Evolutionary conservation across 2,113 vertebrate genomes (phyloP).

Genomic region (Pongo pygmaeus): DNA sequence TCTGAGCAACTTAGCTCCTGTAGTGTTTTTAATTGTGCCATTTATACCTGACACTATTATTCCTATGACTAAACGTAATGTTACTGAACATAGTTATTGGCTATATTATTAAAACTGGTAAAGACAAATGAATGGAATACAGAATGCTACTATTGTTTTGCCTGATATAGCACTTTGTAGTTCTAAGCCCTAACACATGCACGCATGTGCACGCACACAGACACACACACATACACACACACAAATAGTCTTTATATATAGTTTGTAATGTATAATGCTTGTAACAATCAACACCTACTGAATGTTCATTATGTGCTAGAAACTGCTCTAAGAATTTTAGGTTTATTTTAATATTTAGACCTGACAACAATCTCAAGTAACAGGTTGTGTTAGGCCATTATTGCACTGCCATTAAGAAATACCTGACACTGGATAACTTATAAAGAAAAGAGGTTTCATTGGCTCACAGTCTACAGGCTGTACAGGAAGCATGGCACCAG

Average conservation of each 20-base stretch:
- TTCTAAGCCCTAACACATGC: slow-evolving; percentile 5
- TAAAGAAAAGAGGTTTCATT: no score
- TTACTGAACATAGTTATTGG: slow-evolving; percentile 62
- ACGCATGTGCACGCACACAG: no score
- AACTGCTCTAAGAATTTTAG: slow-evolving; percentile 12
- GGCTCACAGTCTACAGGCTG: no score
- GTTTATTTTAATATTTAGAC: slow-evolving; percentile 25
- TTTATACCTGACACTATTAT: slow-evolving; percentile 77
- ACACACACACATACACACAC: neutral
- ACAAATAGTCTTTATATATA: neutral
- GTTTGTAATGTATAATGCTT: neutral
- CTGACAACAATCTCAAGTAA: neutral
- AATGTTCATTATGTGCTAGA: neutral
- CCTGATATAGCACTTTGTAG: slow-evolving; percentile 4
- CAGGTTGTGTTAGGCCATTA: neutral
- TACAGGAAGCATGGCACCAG: no score
- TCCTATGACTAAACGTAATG: slow-evolving; percentile 57
- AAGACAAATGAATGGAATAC: slow-evolving; percentile 54
- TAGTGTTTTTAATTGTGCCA: slow-evolving; percentile 74
- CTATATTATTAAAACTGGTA: slow-evolving; percentile 73
- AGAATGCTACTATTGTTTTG: slow-evolving; percentile 58
- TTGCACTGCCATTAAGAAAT: no score
- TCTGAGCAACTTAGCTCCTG: slow-evolving; percentile 56
- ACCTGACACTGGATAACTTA: no score
- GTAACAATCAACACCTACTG: slow-evolving; percentile 15